Evolutionary conservation across 2,797 vertebrate species (phyloP).

Genomic region (Heterohyrax brucei): DNA sequence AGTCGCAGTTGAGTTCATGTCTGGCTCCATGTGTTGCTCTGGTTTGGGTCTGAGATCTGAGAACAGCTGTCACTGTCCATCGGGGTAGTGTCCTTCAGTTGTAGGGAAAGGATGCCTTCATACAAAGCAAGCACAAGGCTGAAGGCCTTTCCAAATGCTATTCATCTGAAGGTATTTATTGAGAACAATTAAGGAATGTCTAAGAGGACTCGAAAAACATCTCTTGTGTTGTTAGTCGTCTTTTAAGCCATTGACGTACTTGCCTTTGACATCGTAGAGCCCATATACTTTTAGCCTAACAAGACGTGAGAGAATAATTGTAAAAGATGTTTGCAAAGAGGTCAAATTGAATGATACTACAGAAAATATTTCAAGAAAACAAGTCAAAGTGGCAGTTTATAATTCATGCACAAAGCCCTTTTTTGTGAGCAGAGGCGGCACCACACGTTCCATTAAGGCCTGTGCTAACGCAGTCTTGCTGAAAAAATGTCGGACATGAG

Average conservation of each 20-base stretch:
- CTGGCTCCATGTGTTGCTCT: neutral
- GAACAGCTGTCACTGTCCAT: neutral
- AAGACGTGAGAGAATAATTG: neutral
- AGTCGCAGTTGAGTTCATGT: neutral
- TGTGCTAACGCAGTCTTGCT: conserved; percentile 66
- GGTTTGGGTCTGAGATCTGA: neutral
- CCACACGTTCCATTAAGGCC: conserved; percentile 59
- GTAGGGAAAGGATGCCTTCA: neutral
- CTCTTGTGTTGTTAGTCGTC: conserved; percentile 15
- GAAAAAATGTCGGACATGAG: conserved; percentile 69
- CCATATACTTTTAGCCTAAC: neutral
- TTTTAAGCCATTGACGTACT: neutral
- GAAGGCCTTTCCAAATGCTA: neutral
- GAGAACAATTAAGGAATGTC: neutral
- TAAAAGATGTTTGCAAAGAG: neutral
- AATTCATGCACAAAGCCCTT: conserved; percentile 61
- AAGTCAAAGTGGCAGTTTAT: conserved; percentile 75
- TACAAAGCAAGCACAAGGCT: neutral
- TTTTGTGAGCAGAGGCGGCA: conserved; percentile 81
- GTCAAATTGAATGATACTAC: conserved; percentile 35
- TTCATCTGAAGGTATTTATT: neutral
- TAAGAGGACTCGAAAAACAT: neutral
- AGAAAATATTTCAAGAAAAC: conserved; percentile 66
- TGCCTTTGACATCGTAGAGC: neutral
- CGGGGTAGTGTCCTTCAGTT: rapidly evolving